These are phyloP conservation scores for Solenopsis invicta DNA, from an alignment of 1,140 invertebrate genomes.

Conservation along the genomic window DNA sequence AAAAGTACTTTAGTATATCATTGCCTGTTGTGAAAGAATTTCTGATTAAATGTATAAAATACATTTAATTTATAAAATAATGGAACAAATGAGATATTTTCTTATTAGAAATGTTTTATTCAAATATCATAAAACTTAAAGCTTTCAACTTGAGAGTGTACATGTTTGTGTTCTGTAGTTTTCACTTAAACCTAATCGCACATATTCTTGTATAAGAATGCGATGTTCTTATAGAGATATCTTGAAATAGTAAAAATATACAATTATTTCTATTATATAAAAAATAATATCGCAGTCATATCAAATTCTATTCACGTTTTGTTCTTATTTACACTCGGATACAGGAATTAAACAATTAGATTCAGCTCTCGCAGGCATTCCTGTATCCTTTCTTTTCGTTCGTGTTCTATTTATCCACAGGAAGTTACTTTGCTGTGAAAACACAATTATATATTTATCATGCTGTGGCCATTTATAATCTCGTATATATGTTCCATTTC, in stretches of 20 bases:
- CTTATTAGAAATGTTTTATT: background rate
- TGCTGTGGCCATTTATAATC: background rate
- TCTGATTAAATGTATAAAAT: background rate
- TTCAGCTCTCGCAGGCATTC: background rate
- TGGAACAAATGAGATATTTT: background rate
- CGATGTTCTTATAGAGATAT: background rate
- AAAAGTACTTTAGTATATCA: no score
- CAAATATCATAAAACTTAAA: slow-evolving; percentile 1
- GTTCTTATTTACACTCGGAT: slow-evolving; percentile 13
- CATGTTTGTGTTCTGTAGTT: background rate
- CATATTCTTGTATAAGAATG: background rate
- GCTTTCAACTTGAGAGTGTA: background rate
- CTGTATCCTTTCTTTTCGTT: slow-evolving; percentile 45
- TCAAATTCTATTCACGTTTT: slow-evolving; percentile 4
- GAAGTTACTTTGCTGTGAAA: slow-evolving; percentile 86
- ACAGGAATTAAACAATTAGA: background rate
- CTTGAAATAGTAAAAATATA: slow-evolving; percentile 29
- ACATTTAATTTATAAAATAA: background rate
- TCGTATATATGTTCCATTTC: background rate
- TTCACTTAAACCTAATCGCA: background rate
- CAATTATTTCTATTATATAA: background rate
- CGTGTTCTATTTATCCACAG: slow-evolving; percentile 88
- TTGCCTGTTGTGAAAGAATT: no score
- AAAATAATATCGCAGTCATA: background rate
- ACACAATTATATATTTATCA: slow-evolving; percentile 29